Percentiles rank a stretch among this genome's conserved stretches.
Conservation (phyloP, 2,888 invertebrate genomes). For the Sialis lutaria region DNA sequence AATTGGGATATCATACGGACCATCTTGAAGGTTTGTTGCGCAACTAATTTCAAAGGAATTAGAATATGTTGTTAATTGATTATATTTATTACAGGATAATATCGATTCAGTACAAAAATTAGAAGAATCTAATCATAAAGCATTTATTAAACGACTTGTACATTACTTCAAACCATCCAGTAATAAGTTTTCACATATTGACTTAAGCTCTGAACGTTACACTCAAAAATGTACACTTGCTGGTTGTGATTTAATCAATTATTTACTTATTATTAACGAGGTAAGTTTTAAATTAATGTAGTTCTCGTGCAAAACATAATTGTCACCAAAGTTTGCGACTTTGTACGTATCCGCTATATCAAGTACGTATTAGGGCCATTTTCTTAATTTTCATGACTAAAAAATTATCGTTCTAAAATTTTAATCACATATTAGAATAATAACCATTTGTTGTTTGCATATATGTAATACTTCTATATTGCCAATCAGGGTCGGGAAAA, state of each 20-base stretch:
- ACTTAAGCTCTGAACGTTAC: conserved; percentile 40
- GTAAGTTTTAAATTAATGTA: no score
- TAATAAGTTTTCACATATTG: conserved; percentile 73
- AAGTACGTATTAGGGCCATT: no score
- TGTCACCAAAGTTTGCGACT: no score
- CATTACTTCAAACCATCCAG: conserved; percentile 77
- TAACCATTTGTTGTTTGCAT: no score
- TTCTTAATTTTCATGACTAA: no score
- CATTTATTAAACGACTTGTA: conserved; percentile 58
- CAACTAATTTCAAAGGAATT: conserved; percentile 11
- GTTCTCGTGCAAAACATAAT: no score
- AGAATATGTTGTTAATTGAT: background rate
- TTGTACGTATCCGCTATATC: no score
- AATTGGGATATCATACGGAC: conserved; percentile 84
- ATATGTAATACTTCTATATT: no score
- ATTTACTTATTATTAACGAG: conserved; percentile 34
- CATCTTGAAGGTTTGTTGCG: conserved; percentile 46
- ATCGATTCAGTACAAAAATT: conserved; percentile 33
- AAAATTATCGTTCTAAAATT: no score
- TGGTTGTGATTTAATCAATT: conserved; percentile 57
- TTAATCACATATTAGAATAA: no score
- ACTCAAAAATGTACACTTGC: conserved; percentile 47
- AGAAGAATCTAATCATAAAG: conserved; percentile 44
- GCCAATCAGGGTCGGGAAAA: no score
- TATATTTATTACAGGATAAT: conserved; percentile 9